Evolutionary conservation across 1,140 invertebrate genomes (phyloP).

Genomic region (Musca vetustissima): DNA sequence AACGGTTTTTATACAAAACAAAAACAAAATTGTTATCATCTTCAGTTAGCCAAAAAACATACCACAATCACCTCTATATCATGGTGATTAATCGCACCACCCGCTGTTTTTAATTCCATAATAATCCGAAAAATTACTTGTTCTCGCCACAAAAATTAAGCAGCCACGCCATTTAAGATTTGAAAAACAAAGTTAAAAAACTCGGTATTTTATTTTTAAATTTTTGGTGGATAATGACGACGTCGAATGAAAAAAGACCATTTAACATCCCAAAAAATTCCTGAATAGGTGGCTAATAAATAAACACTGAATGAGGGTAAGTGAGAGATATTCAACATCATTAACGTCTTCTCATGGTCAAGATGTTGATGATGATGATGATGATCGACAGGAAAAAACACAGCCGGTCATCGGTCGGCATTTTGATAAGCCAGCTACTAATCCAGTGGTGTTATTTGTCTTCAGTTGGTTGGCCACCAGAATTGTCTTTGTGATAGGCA

Average conservation of each 20-base stretch:
- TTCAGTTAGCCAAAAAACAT: no score
- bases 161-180: background rate
- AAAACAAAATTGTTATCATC: no score
- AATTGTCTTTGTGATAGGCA: no score
- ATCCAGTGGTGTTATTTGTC: no score
- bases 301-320: background rate
- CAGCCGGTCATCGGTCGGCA: no score
- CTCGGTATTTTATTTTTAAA: no score
- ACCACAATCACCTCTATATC: no score
- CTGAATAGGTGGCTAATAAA: constrained; percentile 17
- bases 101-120: constrained; percentile 30
- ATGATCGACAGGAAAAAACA: no score
- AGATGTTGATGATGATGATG: no score
- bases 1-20: no score
- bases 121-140: constrained; percentile 29
- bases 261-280: background rate
- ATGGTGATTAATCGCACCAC: constrained; percentile 29
- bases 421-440: no score
- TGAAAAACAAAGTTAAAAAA: background rate
- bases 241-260: background rate
- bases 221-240: background rate
- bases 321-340: constrained; percentile 21
- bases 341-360: constrained; percentile 4
- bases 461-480: no score
- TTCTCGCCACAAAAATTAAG: constrained; percentile 10